Conservation (phyloP, 2,797 vertebrate species). For the Cryptoprocta ferox region DNA sequence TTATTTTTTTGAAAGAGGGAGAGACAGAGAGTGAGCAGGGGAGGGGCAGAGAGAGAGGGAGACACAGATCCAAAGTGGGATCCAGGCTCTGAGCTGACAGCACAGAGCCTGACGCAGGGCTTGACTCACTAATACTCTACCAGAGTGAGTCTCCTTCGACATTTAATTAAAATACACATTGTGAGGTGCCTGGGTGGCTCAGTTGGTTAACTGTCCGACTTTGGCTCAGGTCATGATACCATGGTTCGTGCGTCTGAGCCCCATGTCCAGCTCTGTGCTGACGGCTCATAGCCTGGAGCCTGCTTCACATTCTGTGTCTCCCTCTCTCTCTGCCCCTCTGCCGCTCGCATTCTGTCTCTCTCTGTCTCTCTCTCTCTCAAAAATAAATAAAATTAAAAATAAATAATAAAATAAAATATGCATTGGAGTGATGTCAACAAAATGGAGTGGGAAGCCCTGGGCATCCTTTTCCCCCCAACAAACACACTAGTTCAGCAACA, state of each 20-base stretch:
- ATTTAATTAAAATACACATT: neutral
- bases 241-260: neutral
- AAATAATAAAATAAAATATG: neutral
- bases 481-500: neutral
- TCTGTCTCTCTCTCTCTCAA: neutral
- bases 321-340: neutral
- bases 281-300: too few species aligned
- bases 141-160: neutral
- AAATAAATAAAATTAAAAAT: neutral
- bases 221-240: neutral
- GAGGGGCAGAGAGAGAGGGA: too few species aligned
- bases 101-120: too few species aligned
- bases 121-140: too few species aligned
- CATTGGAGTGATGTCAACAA: neutral
- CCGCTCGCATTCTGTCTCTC: neutral
- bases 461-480: neutral
- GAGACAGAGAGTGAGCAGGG: too few species aligned
- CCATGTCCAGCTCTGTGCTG: neutral
- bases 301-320: neutral
- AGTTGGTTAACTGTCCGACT: neutral
- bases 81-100: too few species aligned
- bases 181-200: neutral
- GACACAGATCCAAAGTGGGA: too few species aligned
- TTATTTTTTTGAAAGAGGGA: too few species aligned
- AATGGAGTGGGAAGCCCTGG: neutral